Evolutionary conservation across 2,113 vertebrate genomes (phyloP), one percentile per base, ranked within the genome.

Genomic region (Muscicapa adusta): DNA sequence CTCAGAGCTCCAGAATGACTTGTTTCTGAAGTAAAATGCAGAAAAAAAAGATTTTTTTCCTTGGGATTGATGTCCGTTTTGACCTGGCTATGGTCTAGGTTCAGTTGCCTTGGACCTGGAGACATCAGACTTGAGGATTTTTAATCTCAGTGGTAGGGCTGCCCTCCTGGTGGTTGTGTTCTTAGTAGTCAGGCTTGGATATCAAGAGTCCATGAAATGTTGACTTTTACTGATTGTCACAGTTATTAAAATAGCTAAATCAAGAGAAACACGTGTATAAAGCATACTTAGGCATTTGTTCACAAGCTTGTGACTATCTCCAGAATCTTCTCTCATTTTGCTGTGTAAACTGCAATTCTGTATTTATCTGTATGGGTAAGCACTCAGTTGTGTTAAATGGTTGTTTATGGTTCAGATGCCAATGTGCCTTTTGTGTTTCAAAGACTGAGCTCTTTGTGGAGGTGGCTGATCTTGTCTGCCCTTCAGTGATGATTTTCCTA

Each of bases 41-140:
- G 33, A 3, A 7, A 33, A 56, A 29, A 13, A 47, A 3, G 3
- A 1, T 0, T 3, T 7, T 3, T 74, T 48, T 48, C 10, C 5
- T 9, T 73, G 33, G 11, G 8, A 19, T 54, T 83, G n/a, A 43
- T 63, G 24, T 38, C 14, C 26, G 24, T 66, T 93, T 68, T 40
- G 38, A 24, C 47, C 14, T 53, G n/a, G 5, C 28, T 51, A 0
- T 67, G 18, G 10, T 62, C 9, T 63, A 8, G 40, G 24, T 40
- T 42, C 40, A 34, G 29, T 54, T 60, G 12, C 23, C 42, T 42
- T 74, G 47, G 42, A 65, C 12, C 29, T 75, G 42, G 40, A 43
- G 45, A 16, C 24, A 10, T 54, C 31, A 15, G 28, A 22, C 13
- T 28, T 22, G 50, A 86, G 29, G 26, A 33, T 4, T 38, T 88